A percentile compares a stretch with the other conserved stretches of the same genome.
These are phyloP conservation scores for Hylaeus anthracinus DNA, from an alignment of 1,140 invertebrate genomes.

Conservation along the genomic window DNA sequence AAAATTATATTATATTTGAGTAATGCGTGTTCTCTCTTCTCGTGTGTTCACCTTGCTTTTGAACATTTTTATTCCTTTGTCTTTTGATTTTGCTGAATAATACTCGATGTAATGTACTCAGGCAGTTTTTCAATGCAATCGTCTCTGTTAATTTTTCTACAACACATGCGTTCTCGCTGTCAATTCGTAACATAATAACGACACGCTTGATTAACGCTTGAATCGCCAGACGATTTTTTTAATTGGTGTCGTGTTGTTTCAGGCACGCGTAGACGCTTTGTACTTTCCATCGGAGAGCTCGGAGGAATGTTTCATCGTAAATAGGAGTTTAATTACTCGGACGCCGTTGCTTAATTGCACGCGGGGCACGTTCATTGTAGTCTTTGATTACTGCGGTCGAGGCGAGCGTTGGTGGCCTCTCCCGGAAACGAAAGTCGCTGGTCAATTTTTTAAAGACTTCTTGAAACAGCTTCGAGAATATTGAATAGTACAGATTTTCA, in stretches of 20 bases:
- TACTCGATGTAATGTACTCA: too few species aligned
- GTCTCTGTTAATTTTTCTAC: not conserved
- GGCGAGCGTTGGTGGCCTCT: not conserved
- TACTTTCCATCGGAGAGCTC: slow-evolving; percentile 8
- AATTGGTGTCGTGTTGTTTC: not conserved
- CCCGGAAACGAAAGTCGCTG: slow-evolving; percentile 23
- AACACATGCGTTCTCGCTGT: not conserved
- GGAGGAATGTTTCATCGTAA: slow-evolving; percentile 19
- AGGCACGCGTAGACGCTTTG: too few species aligned
- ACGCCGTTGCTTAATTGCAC: slow-evolving; percentile 38
- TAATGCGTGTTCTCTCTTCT: too few species aligned
- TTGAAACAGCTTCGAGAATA: not conserved
- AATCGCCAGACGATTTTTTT: not conserved
- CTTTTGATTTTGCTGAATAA: too few species aligned
- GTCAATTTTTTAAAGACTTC: not conserved
- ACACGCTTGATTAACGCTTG: not conserved
- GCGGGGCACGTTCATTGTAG: slow-evolving; percentile 28
- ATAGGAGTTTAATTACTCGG: slow-evolving; percentile 43
- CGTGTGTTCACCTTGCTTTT: too few species aligned
- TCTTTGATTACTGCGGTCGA: slow-evolving; percentile 45
- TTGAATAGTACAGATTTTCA: too few species aligned
- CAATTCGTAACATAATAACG: not conserved
- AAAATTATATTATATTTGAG: too few species aligned
- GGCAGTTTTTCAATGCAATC: too few species aligned
- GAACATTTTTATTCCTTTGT: too few species aligned